Conservation (phyloP, 2,797 vertebrate genomes). For the Pseudopleuronectes americanus region DNA sequence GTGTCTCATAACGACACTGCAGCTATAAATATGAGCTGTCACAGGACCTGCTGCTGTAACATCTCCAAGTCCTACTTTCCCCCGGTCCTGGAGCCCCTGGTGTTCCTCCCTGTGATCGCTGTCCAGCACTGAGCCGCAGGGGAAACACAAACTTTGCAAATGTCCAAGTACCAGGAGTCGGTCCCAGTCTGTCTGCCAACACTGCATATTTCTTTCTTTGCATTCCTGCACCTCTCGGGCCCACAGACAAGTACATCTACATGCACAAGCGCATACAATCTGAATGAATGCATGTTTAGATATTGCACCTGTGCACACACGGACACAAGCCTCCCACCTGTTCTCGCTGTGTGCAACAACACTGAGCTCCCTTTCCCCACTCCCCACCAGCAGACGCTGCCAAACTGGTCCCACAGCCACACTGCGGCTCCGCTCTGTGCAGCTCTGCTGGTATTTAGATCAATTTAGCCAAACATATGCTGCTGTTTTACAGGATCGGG, state of each 20-base stretch:
- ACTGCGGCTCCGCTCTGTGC: slow-evolving; percentile 32
- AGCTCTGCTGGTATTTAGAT: slow-evolving; percentile 42
- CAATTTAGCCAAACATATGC: slow-evolving; percentile 48
- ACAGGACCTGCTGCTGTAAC: slow-evolving; percentile 12
- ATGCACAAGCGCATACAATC: slow-evolving; percentile 39
- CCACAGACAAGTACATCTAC: slow-evolving; percentile 28
- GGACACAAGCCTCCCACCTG: slow-evolving; percentile 64
- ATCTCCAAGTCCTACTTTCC: slow-evolving; percentile 26
- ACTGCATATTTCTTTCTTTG: slow-evolving; percentile 70
- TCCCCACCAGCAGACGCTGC: slow-evolving; percentile 45
- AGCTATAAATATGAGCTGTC: slow-evolving; percentile 26
- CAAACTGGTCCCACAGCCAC: slow-evolving; percentile 38
- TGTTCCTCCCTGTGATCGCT: slow-evolving; percentile 43
- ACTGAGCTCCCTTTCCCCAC: slow-evolving; percentile 32
- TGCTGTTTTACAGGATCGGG: slow-evolving; percentile 20
- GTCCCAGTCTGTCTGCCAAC: slow-evolving; percentile 58
- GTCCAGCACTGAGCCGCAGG: slow-evolving; percentile 50
- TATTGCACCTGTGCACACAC: slow-evolving; percentile 41
- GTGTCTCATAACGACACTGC: background rate
- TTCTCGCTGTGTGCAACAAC: slow-evolving; percentile 55
- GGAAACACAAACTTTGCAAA: slow-evolving; percentile 42
- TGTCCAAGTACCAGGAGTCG: slow-evolving; percentile 66
- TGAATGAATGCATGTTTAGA: slow-evolving; percentile 23
- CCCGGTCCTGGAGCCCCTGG: slow-evolving; percentile 17
- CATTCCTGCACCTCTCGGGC: slow-evolving; percentile 53